Conservation (phyloP, 2,113 vertebrate genomes). For the Nothoprocta pentlandii region DNA sequence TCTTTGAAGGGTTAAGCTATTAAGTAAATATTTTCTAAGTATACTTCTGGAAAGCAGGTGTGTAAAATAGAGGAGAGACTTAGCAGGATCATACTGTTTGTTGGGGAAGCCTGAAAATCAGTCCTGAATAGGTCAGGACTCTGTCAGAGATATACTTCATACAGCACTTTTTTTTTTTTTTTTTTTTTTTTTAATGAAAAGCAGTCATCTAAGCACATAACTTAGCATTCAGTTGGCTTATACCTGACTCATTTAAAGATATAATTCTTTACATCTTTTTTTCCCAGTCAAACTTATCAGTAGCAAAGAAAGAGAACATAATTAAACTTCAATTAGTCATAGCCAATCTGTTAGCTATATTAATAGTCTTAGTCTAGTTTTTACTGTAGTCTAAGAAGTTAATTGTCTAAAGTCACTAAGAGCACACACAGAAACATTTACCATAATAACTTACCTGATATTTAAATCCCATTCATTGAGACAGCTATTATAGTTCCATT, state of each 20-base stretch:
- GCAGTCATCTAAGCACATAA: background rate
- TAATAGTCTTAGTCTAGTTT: background rate
- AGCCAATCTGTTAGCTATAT: background rate
- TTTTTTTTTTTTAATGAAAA: background rate
- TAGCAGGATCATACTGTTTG: background rate
- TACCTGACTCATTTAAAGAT: background rate
- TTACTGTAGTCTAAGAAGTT: background rate
- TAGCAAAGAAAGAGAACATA: background rate
- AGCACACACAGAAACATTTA: background rate
- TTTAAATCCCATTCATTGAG: background rate
- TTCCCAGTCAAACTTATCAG: background rate
- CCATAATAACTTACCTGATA: background rate
- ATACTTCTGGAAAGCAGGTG: background rate
- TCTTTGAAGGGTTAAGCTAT: background rate
- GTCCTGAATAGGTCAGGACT: background rate
- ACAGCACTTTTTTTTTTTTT: background rate
- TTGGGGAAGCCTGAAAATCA: background rate
- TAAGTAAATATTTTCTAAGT: background rate
- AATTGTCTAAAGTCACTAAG: background rate
- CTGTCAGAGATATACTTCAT: background rate
- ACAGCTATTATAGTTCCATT: background rate
- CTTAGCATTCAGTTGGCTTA: background rate
- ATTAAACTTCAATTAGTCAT: conserved; percentile 3
- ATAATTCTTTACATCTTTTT: background rate
- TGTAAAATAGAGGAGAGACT: background rate